Evolutionary conservation across 2,113 vertebrate species (phyloP), one percentile per base, ranked within the genome.

Genomic region (Poeciliopsis retropinna): DNA sequence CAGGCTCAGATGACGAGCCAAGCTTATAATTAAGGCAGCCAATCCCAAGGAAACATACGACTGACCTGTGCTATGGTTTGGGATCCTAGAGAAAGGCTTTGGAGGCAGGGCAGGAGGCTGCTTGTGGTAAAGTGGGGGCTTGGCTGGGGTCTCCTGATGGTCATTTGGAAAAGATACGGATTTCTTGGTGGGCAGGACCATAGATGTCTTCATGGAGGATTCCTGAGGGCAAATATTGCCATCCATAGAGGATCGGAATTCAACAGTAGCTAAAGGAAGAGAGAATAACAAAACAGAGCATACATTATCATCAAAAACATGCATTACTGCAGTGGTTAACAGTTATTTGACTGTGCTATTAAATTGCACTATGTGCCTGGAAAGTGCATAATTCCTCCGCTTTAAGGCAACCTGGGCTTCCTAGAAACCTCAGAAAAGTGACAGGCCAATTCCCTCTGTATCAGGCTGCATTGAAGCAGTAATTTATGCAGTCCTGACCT

Each of bases 91-190:
- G 94, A 97, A 97, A 87, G 98, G 98, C 91, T 99, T 99, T 81
- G 98, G 98, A 90, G 98, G 98, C 92, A 99, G 96, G 89, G 98
- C 98, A 19, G 98, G 98, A 89, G 97, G 98, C 90, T 99, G 97
- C 94, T 99, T 99, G 93, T 97, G 96, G 90, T 97, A 96, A 89
- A 97, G 91, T 47, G 96, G 94, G 78, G 97, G 96, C 93, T 98
- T 98, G 94, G 95, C 87, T 72, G 95, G 95, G 86, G 92, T 95
- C 81, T 98, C 97, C 94, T 98, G 97, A 95, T 95, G 93, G 89
- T 98, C 97, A 91, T 95, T 93, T 75, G 95, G 78, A 93, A 95
- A 99, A 89, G 94, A 95, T 12, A 96, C 89, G 70, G 95, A 93
- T 96, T 98, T 99, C 95, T 98, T 98, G 0, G 93, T 93, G 92